Evolutionary conservation across 2,113 vertebrate genomes (phyloP), one percentile per base, ranked within the genome.

Genomic region (Emydocephalus ijimae): DNA sequence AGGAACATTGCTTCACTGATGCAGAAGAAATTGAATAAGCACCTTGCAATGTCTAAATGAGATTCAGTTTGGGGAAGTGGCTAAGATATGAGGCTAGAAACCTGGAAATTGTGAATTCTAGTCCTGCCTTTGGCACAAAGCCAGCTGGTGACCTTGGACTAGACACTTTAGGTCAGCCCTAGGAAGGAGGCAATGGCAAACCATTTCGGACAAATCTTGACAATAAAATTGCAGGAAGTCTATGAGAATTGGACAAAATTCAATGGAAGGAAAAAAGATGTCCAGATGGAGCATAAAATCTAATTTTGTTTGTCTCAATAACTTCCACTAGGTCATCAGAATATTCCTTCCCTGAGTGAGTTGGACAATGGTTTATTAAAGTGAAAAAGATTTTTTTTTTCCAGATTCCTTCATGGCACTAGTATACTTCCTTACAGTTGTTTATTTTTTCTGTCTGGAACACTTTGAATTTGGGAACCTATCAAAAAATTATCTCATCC

Each of bases 331-430:
- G 97, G 97, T 97, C 96, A 95, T 95, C 81, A 96, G 94, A 97
- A 98, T 98, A 96, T 97, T 97, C 94, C 95, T 86, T 97, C 97
- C 97, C 94, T 97, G 97, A 98, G 97, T 97, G 95, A 97, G 96
- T 96, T 94, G 96, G 97, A 96, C 96, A 97, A 94, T 95, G 95
- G 94, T 96, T 98, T 97, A 96, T 97, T 98, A 97, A 96, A 97
- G 96, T 96, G 96, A 97, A 96, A 97, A 94, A 85, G 94, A 97
- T 97, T 94, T 94, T 93, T 64, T 55, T 92, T 94, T 94, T 94
- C 92, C 90, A 74, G 90, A 96, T 97, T 95, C 92, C 96, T 92
- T 85, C 10, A 95, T 91, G 94, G 91, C 93, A 93, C 50, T 95
- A 5, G 94, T 94, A 64, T 45, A 95, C 95, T 85, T n/a, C n/a